These are phyloP conservation scores for Hyposoter didymator DNA, from an alignment of 2,888 invertebrate genomes.

Conservation along the genomic window DNA sequence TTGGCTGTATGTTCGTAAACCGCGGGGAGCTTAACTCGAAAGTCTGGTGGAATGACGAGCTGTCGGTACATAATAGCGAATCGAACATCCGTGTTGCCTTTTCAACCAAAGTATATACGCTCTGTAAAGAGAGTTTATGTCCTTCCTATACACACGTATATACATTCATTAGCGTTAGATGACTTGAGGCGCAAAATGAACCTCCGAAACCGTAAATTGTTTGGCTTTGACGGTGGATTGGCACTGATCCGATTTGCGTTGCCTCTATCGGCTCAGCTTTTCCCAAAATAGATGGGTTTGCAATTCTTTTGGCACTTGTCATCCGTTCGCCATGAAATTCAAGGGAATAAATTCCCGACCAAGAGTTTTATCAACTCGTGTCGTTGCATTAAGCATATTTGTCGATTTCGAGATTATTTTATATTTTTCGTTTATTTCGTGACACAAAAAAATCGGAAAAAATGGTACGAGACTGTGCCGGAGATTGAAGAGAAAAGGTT, in stretches of 20 bases:
- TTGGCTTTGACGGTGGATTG: constrained; percentile 24
- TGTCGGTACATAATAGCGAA: constrained; percentile 17
- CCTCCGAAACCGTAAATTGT: constrained; percentile 17
- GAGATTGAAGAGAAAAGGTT: neutral
- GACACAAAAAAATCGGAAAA: neutral
- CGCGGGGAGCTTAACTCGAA: constrained; percentile 23
- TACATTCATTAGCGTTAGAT: constrained; percentile 38
- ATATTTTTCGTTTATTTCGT: neutral
- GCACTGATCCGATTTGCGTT: constrained; percentile 33
- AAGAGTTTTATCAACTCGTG: neutral
- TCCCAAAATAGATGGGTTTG: constrained; percentile 13
- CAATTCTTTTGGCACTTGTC: neutral
- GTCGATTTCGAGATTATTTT: neutral
- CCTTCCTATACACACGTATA: neutral
- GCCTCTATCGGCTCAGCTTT: neutral
- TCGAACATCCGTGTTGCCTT: constrained; percentile 8
- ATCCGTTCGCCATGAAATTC: neutral
- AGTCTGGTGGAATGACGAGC: constrained; percentile 32
- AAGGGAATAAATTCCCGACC: neutral
- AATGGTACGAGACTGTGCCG: neutral
- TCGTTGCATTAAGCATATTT: neutral
- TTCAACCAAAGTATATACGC: neutral
- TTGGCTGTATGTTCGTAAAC: neutral
- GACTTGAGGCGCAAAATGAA: constrained; percentile 35
- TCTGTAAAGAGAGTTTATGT: constrained; percentile 13